Evolutionary conservation across 2,113 vertebrate species (phyloP), one percentile per base, ranked within the genome.

Genomic region (Micromys minutus): DNA sequence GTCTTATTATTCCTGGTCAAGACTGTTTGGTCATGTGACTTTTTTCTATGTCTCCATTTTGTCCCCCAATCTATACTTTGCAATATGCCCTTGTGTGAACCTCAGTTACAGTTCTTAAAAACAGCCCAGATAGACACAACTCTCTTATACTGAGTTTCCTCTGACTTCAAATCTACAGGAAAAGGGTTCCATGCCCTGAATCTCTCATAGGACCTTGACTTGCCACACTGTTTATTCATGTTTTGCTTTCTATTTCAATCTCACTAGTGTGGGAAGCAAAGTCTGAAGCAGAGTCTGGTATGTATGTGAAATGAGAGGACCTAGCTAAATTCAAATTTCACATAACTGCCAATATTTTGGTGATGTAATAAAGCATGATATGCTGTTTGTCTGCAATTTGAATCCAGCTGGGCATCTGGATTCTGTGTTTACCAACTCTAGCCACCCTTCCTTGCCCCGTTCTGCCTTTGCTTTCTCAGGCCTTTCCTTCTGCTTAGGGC

Each of bases 21-120:
- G 24, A 39, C 16, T 5, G 0, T 9, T 26, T 1, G 7, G 19
- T 34, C 47, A n/a, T 4, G 8, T 26, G 15, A 11, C 0, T 4
- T 22, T 15, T 15, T 13, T 8, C 2, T 65, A 15, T 16, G 5
- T 11, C 13, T 19, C 2, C 3, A 8, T 4, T 0, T 4, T 3
- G 2, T 17, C 26, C 12, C 61, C 13, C 21, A 6, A 0, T 26
- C 47, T 59, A 8, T 19, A 16, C 3, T 16, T 12, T 3, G 69
- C n/a, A 7, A 0, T 22, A 39, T 61, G 2, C 21, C 11, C 8
- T 29, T 3, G 5, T 13, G 29, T 36, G 34, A 42, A 52, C 42
- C 4, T 7, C 1, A 1, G 9, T 83, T 29, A 47, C 3, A 22
- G 24, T 71, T 85, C 11, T 77, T 50, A 26, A 65, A 87, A 47